Base-by-base conservation (phyloP, 2,888 invertebrate species). In the Unio pictorum region DNA sequence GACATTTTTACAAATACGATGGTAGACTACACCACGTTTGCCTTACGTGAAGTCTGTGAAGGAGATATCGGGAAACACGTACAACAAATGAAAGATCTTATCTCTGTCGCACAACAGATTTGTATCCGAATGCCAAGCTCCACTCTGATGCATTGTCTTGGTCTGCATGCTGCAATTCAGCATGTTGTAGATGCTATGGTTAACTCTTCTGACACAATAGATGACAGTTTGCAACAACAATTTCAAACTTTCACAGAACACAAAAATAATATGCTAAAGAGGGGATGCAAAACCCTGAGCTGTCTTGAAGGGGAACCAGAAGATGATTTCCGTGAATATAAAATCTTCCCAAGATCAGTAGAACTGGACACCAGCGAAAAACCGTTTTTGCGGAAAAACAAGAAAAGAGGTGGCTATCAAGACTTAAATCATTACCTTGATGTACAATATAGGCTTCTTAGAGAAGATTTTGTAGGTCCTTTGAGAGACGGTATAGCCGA, bases 401-500 rank as follows among this genome's bases (percentile, higher is more conserved):
- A 93, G 67, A 88, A 92, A 0, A 88, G 92, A 61, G 94, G 94
- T 23, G 91, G 92, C 0, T 95, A 94, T 86, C 84, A 91, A 1
- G 91, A 91, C 83, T 91, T 94, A 1, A 92, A 93, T 62, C 93
- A 95, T 83, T 96, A 96, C 86, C 90, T 96, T 30, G 94, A 95
- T 81, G n/a, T n/a, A n/a, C n/a, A n/a, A n/a, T n/a, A n/a, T n/a
- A n/a, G n/a, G n/a, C n/a, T n/a, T n/a, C n/a, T 96, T 61, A 90
- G 95, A 54, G 95, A 96, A 90, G 96, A 96, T 89, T 95, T 94
- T 85, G 92, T 95, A 55, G 91, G 92, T 26, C 95, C 96, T 0
- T 87, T 96, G 55, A 90, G 94, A 59, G 92, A 94, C 82, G 94
- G 94, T 74, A 92, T 95, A 86, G 87, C 88, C 77, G 91, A 92